Evolutionary conservation across 2,888 invertebrate species (phyloP).

Genomic region (Rhyacophila evoluta): DNA sequence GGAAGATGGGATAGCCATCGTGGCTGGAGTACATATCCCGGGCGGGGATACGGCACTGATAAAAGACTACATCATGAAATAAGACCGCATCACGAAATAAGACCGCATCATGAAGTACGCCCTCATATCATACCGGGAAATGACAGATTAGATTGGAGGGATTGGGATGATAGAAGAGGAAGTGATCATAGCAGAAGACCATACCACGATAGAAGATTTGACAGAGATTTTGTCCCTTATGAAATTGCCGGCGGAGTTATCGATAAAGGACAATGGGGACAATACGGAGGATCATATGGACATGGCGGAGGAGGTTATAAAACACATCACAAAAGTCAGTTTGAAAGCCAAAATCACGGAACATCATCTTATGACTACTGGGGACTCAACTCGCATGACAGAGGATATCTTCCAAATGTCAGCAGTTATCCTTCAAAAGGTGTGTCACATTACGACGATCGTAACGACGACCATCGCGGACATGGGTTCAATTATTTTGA

Average conservation of each 20-base stretch:
- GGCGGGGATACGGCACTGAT: constrained; percentile 53
- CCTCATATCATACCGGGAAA: constrained; percentile 47
- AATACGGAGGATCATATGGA: constrained; percentile 74
- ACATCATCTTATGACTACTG: constrained; percentile 66
- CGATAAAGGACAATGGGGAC: constrained; percentile 69
- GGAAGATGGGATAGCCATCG: constrained; percentile 45
- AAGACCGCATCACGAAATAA: too few relatives aligned
- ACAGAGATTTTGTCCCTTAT: constrained; percentile 69
- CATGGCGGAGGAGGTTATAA: constrained; percentile 59
- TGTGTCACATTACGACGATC: constrained; percentile 42
- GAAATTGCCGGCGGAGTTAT: constrained; percentile 65
- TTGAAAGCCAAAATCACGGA: constrained; percentile 62
- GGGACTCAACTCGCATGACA: constrained; percentile 64
- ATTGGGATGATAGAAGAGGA: constrained; percentile 57
- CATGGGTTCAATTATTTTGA: constrained; percentile 63
- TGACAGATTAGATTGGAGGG: constrained; percentile 58
- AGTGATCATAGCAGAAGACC: constrained; percentile 48
- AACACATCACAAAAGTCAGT: constrained; percentile 60
- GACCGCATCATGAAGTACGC: neutral
- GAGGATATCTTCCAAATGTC: constrained; percentile 55
- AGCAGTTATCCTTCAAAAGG: constrained; percentile 47
- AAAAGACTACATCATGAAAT: constrained; percentile 32
- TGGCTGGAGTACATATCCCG: constrained; percentile 37
- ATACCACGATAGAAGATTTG: constrained; percentile 58
- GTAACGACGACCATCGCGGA: constrained; percentile 38